phyloP scores from a whole-genome alignment of 2,797 vertebrate species.

The Holocentrus rufus region DNA sequence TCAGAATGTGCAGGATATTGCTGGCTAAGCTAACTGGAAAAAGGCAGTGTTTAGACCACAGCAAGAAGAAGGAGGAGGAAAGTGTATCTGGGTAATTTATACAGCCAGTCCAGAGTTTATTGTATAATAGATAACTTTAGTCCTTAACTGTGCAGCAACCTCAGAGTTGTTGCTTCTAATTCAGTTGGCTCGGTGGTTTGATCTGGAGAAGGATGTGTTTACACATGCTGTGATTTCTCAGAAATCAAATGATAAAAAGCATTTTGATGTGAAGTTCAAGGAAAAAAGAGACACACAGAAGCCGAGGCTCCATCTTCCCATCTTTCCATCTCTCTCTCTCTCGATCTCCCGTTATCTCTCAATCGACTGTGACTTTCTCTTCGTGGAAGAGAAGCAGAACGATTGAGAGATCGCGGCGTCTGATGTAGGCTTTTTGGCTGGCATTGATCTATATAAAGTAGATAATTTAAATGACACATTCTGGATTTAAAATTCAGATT shows the following conservation, averaged over 20 bases:
- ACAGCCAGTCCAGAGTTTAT: constrained; percentile 20
- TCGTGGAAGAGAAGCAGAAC: background rate
- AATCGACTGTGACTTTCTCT: no score
- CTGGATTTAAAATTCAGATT: no score
- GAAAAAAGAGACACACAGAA: constrained; percentile 3
- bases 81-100: constrained; percentile 24
- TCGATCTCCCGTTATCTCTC: background rate
- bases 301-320: constrained; percentile 1
- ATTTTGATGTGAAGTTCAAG: constrained; percentile 25
- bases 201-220: constrained; percentile 31
- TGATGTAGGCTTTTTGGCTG: no score
- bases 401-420: background rate
- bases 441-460: no score
- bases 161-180: constrained; percentile 2
- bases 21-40: constrained; percentile 49
- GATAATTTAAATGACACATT: no score
- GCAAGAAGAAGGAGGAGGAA: constrained; percentile 4
- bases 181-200: constrained; percentile 12
- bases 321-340: background rate
- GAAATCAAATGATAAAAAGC: constrained; percentile 37
- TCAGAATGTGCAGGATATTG: constrained; percentile 21
- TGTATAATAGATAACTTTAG: constrained; percentile 27
- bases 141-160: background rate
- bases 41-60: constrained; percentile 37
- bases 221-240: constrained; percentile 12